Percentiles rank a stretch among this genome's conserved stretches.
Conservation (phyloP, 2,888 invertebrate species). For the Mylabris sibirica region DNA sequence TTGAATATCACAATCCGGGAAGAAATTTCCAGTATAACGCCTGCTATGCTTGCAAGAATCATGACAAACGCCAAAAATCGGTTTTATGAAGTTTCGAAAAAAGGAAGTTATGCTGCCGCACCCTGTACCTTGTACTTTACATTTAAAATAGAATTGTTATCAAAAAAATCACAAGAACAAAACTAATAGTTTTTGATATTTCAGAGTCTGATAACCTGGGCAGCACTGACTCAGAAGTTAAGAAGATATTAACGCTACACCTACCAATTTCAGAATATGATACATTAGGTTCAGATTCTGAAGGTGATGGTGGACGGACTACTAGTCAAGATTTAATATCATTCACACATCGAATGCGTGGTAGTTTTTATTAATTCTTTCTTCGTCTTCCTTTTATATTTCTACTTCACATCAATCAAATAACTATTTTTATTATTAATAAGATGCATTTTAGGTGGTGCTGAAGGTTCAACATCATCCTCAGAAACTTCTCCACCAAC, state of each 20-base stretch:
- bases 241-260: conserved; percentile 91
- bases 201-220: conserved; percentile 93
- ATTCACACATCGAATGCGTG: conserved; percentile 63
- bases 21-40: no score
- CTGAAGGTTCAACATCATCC: conserved; percentile 80
- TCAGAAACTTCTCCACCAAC: conserved; percentile 77
- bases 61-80: no score
- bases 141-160: conserved; percentile 39
- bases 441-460: conserved; percentile 64
- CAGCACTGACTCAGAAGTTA: conserved; percentile 93
- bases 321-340: conserved; percentile 68
- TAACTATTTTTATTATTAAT: not conserved
- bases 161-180: conserved; percentile 27
- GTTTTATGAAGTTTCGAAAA: no score
- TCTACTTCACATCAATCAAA: not conserved
- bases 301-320: conserved; percentile 71
- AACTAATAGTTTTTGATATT: conserved; percentile 55
- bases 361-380: conserved; percentile 45
- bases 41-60: no score
- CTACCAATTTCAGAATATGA: conserved; percentile 94
- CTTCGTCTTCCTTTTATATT: conserved; percentile 36
- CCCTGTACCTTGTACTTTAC: no score
- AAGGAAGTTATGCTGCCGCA: no score
- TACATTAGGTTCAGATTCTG: conserved; percentile 82
- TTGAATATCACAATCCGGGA: no score